Conservation (phyloP, 1,140 invertebrate genomes). For the Tyrophagus putrescentiae region DNA sequence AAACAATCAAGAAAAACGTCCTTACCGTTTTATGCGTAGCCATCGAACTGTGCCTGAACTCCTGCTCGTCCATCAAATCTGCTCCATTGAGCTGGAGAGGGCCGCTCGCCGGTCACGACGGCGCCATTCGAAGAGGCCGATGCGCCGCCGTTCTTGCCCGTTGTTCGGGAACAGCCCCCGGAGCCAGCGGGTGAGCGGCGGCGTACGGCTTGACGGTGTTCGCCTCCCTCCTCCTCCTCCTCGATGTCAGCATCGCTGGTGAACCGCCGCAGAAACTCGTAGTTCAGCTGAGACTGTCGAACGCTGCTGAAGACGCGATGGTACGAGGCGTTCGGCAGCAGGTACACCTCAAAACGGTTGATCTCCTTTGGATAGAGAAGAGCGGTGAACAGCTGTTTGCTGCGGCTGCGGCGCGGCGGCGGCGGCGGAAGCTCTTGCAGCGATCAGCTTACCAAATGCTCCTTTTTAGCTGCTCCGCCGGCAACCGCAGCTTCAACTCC, state of each 20-base stretch:
- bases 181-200: constrained; percentile 63
- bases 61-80: background rate
- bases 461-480: too few relatives aligned
- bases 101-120: constrained; percentile 38
- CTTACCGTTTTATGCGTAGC: background rate
- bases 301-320: constrained; percentile 1
- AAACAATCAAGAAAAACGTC: constrained; percentile 12
- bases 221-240: too few relatives aligned
- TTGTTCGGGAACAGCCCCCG: constrained; percentile 54
- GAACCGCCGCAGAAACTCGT: too few relatives aligned
- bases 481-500: constrained; percentile 15
- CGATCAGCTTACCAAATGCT: too few relatives aligned
- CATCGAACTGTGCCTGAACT: background rate
- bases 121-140: constrained; percentile 45
- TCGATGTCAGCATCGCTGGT: too few relatives aligned
- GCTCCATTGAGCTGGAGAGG: background rate
- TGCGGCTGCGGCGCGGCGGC: too few relatives aligned
- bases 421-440: too few relatives aligned
- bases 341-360: too few relatives aligned
- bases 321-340: background rate
- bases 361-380: too few relatives aligned
- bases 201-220: constrained; percentile 58
- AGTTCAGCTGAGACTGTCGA: too few relatives aligned
- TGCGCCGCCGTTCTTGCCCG: constrained; percentile 51
- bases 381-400: too few relatives aligned